Base-by-base conservation (phyloP, 2,888 invertebrate genomes). In the Shargacucullia verbasci region DNA sequence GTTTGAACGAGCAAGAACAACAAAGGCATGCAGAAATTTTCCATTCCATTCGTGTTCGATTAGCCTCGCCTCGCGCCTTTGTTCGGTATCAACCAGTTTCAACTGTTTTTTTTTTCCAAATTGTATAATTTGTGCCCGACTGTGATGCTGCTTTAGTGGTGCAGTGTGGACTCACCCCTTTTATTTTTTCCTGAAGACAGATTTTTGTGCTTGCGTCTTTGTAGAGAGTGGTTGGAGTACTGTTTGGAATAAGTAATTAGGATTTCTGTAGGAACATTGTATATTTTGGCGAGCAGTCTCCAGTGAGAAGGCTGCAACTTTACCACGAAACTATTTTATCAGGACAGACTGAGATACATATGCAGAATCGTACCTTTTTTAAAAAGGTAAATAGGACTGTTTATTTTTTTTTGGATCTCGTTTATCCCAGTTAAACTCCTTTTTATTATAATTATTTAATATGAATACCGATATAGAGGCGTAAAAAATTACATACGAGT, bases 1-100 rank as follows among this genome's bases (percentile, higher is more conserved):
- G 75, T 78, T 80, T 58, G 61, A 74, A 54, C 59, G 47, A 60
- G 70, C 59, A 52, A 73, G 73, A 78, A 79, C 73, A 79, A 80
- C 78, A 80, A 80, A 80, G 75, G 70, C 72, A 80, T 82, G 80
- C 79, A 76, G 79, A 79, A 79, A 78, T 78, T 73, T 79, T 73
- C 70, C 78, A 80, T 82, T 83, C 81, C 74, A 79, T 82, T 81
- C 80, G 80, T 73, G 81, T 82, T 84, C 85, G 78, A 82, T 84
- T 86, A 84, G 82, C 75, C 57, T 70, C 76, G 80, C 76, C 73
- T 61, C 58, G 67, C 71, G 74, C 70, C 75, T 83, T 81, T 80
- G 82, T 84, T 76, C 73, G 74, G 68, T 72, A 78, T 64, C 71
- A 68, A 62, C 55, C 56, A 47, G 73, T 64, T 79, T 46, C 31